These are phyloP conservation scores for Philopedon plagiatum DNA, from an alignment of 2,888 invertebrate species.

Conservation along the genomic window DNA sequence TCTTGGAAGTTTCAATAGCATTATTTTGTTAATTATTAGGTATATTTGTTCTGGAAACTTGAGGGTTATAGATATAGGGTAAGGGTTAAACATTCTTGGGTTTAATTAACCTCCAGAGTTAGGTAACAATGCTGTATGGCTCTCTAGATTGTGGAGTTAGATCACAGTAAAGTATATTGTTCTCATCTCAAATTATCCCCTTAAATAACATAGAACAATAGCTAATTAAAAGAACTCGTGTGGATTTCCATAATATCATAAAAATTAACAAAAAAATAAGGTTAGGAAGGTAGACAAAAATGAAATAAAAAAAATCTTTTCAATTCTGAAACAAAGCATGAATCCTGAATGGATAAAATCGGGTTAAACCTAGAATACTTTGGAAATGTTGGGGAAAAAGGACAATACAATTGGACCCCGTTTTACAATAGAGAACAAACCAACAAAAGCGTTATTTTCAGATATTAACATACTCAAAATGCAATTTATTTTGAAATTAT, in stretches of 20 bases:
- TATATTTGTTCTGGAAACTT: conserved; percentile 20
- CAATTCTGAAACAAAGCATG: too few species aligned
- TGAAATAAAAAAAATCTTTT: too few species aligned
- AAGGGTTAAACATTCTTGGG: conserved; percentile 13
- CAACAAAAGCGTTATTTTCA: too few species aligned
- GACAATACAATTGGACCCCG: too few species aligned
- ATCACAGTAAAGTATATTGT: neutral
- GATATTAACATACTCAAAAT: too few species aligned
- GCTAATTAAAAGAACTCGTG: neutral
- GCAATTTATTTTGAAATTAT: too few species aligned
- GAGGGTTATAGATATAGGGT: conserved; percentile 20
- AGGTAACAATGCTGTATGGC: neutral
- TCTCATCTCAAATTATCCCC: neutral
- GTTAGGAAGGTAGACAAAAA: too few species aligned
- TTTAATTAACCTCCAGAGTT: conserved; percentile 6
- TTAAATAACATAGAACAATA: too few species aligned
- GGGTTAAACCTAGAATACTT: too few species aligned
- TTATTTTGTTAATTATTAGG: conserved; percentile 22
- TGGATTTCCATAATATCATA: neutral
- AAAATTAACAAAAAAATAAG: neutral
- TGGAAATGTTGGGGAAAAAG: too few species aligned
- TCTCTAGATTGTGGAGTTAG: neutral
- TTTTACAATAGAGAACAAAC: too few species aligned
- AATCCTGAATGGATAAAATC: too few species aligned
- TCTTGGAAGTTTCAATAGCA: conserved; percentile 17